These are phyloP conservation scores for Cyprinella venusta DNA, from an alignment of 2,797 vertebrate species.

Conservation along the genomic window DNA sequence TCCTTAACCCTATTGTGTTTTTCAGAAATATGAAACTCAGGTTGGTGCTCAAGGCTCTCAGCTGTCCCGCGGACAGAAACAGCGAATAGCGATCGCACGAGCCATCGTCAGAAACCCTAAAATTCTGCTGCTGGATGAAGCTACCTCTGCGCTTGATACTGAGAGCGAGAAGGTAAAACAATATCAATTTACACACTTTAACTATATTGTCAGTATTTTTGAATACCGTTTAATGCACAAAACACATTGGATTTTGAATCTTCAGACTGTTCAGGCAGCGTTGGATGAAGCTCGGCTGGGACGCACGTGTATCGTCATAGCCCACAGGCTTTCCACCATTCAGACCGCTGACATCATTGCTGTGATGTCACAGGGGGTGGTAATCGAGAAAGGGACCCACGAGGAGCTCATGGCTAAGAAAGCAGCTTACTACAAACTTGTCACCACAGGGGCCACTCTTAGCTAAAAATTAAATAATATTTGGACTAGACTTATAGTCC, in stretches of 20 bases:
- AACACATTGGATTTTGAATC: constrained; percentile 17
- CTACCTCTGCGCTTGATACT: constrained; percentile 95
- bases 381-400: constrained; percentile 81
- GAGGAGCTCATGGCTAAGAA: constrained; percentile 78
- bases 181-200: not conserved
- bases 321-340: constrained; percentile 84
- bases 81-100: constrained; percentile 94
- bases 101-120: constrained; percentile 93
- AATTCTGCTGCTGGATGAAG: constrained; percentile 94
- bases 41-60: constrained; percentile 95
- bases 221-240: not conserved
- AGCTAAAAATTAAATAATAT: constrained; percentile 71
- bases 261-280: constrained; percentile 81
- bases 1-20: not conserved
- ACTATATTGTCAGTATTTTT: not conserved
- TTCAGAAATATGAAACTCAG: constrained; percentile 92
- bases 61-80: constrained; percentile 94
- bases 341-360: constrained; percentile 82
- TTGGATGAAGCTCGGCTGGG: constrained; percentile 82
- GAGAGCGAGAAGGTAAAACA: constrained; percentile 93
- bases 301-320: constrained; percentile 84
- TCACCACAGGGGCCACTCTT: constrained; percentile 81
- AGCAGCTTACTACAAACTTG: constrained; percentile 81
- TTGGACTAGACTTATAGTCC: not conserved
- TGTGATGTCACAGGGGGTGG: constrained; percentile 79